Percentiles rank a stretch among this genome's conserved stretches.
Conservation (phyloP, 2,113 vertebrate genomes). For the Notechis scutatus region DNA sequence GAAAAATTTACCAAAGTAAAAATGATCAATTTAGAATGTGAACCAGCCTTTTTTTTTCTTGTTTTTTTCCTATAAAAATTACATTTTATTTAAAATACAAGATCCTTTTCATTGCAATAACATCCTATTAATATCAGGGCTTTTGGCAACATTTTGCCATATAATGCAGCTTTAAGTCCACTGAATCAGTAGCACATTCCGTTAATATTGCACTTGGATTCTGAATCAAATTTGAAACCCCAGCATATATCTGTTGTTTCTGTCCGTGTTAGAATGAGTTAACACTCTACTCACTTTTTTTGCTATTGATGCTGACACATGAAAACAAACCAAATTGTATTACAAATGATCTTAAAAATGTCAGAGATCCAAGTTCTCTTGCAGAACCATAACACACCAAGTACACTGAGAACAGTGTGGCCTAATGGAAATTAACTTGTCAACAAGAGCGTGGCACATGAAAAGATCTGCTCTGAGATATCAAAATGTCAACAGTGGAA, state of each 20-base stretch:
- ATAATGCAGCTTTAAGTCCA: constrained; percentile 77
- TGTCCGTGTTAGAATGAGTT: constrained; percentile 73
- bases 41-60: constrained; percentile 70
- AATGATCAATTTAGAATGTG: constrained; percentile 83
- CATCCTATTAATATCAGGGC: constrained; percentile 73
- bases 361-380: constrained; percentile 72
- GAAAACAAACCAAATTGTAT: constrained; percentile 71
- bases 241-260: constrained; percentile 67
- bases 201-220: constrained; percentile 84
- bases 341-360: constrained; percentile 68
- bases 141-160: constrained; percentile 74
- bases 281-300: constrained; percentile 69
- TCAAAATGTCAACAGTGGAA: constrained; percentile 77
- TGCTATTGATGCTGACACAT: constrained; percentile 75
- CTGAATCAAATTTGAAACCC: constrained; percentile 64
- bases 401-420: constrained; percentile 74
- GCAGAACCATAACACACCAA: constrained; percentile 75
- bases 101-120: constrained; percentile 76
- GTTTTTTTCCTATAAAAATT: constrained; percentile 79
- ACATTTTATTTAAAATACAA: constrained; percentile 82
- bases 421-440: constrained; percentile 72
- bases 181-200: constrained; percentile 79
- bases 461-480: constrained; percentile 72
- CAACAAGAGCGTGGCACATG: constrained; percentile 70
- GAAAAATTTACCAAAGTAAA: constrained; percentile 82